Percentiles rank a stretch among this genome's conserved stretches.
phyloP scores from a whole-genome alignment of 2,888 invertebrate species.

The Drosophila vallismaia region DNA sequence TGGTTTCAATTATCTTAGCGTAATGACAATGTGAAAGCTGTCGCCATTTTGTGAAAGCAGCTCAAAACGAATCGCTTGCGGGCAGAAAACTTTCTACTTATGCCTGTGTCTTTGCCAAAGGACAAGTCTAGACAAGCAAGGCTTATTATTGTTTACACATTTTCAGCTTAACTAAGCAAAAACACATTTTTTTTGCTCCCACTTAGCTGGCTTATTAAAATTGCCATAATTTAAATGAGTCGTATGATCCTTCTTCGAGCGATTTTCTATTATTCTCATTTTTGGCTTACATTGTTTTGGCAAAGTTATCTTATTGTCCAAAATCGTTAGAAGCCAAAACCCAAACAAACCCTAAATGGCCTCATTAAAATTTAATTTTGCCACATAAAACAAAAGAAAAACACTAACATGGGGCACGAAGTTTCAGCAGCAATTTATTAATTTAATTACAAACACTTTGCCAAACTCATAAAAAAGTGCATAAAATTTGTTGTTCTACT shows the following conservation, averaged over 20 bases:
- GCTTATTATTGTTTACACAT: slow-evolving; percentile 22
- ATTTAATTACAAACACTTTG: slow-evolving; percentile 72
- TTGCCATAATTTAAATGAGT: not conserved
- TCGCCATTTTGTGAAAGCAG: slow-evolving; percentile 51
- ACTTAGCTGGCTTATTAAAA: not conserved
- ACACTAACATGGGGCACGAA: slow-evolving; percentile 9
- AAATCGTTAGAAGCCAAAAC: slow-evolving; percentile 9
- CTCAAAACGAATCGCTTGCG: slow-evolving; percentile 14
- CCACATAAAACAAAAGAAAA: slow-evolving; percentile 28
- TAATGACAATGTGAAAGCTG: slow-evolving; percentile 59
- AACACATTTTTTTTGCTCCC: not conserved
- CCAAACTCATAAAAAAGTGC: slow-evolving; percentile 69
- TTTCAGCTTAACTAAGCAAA: slow-evolving; percentile 2
- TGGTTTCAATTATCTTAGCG: not conserved
- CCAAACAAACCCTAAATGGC: slow-evolving; percentile 39
- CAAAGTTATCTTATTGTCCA: slow-evolving; percentile 8
- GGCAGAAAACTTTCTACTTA: not conserved
- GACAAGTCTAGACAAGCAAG: slow-evolving; percentile 13
- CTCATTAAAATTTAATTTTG: slow-evolving; percentile 45
- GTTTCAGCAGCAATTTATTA: slow-evolving; percentile 58
- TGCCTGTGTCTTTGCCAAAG: not conserved
- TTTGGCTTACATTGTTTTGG: slow-evolving; percentile 11
- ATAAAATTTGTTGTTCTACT: slow-evolving; percentile 57
- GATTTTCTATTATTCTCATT: not conserved
- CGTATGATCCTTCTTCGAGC: not conserved